Evolutionary conservation across 2,888 invertebrate species (phyloP).

Genomic region (Apamea epomidion): DNA sequence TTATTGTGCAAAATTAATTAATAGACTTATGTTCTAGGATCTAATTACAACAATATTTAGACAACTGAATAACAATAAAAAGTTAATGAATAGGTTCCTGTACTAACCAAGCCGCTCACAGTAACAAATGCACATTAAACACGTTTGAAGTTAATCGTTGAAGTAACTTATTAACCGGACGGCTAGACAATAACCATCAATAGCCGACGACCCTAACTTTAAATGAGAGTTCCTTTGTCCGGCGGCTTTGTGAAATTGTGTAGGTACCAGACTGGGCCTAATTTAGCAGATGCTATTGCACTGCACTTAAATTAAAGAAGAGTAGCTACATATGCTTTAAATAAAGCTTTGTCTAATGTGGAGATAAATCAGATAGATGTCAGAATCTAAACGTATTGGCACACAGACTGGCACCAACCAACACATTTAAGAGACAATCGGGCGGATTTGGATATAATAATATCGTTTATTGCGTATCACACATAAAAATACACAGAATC

Average conservation of each 20-base stretch:
- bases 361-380: neutral
- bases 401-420: neutral
- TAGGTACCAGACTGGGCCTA: neutral
- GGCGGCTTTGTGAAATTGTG: neutral
- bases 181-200: constrained; percentile 15
- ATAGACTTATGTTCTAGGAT: constrained; percentile 8
- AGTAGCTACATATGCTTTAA: neutral
- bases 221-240: constrained; percentile 5
- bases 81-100: constrained; percentile 12
- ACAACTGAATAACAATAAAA: constrained; percentile 1
- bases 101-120: constrained; percentile 10
- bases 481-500: neutral
- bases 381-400: no score
- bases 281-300: neutral
- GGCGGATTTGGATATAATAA: neutral
- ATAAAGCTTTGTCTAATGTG: neutral
- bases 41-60: constrained; percentile 11
- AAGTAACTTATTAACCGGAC: constrained; percentile 12
- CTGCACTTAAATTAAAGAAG: neutral
- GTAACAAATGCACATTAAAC: neutral
- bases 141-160: constrained; percentile 4
- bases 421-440: neutral
- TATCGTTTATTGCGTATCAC: no score
- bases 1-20: neutral
- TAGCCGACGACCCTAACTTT: neutral